Base-by-base conservation (phyloP, 1,140 invertebrate species). In the Megalopta genalis region DNA sequence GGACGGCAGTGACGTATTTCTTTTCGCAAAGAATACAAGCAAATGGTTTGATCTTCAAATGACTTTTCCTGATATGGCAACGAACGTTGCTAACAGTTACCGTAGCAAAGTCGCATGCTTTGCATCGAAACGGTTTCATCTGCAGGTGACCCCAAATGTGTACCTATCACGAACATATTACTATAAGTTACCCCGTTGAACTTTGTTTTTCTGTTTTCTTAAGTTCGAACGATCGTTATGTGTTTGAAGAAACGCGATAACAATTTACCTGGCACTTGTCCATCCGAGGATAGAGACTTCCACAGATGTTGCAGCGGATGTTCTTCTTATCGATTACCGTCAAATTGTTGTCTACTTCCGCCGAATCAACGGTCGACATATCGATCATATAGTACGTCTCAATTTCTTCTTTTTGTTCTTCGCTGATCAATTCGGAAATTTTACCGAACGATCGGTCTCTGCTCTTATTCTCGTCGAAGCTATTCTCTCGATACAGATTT, bases 81-180 rank as follows among this genome's bases (percentile, higher is more conserved):
- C 89, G 84, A 27, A 91, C 82, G 74, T 90, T 89, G 5, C 79
- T 89, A 10, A 89, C 72, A 7, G 90, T 93, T 2, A 90, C 82
- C 39, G 93, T 94, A 6, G 89, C 74, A 80, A 94, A 90, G 49
- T 92, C 87, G 84, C 94, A 95, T 16, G 80, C 74, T 27, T 84
- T 89, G 71, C 93, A 94, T 42, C 89, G 87, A 68, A 90, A 92
- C 0, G 91, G 91, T 68, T 89, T 92, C 79, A 92, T 91, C 8
- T 89, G 82, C 6, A 92, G 78, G 72, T 93, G 91, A 16, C 87
- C 77, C 86, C 88, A 90, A 16, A 92, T 80, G 52, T 92, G 91
- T 3, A 91, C 87, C 78, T 88, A 37, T 8, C 57, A 63, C 25
- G 60, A 64, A 23, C 32, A 18, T 10, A n/a, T 32, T 32, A 32